These are phyloP conservation scores for Varanus salvator DNA, from an alignment of 2,113 vertebrate species.

Conservation along the genomic window DNA sequence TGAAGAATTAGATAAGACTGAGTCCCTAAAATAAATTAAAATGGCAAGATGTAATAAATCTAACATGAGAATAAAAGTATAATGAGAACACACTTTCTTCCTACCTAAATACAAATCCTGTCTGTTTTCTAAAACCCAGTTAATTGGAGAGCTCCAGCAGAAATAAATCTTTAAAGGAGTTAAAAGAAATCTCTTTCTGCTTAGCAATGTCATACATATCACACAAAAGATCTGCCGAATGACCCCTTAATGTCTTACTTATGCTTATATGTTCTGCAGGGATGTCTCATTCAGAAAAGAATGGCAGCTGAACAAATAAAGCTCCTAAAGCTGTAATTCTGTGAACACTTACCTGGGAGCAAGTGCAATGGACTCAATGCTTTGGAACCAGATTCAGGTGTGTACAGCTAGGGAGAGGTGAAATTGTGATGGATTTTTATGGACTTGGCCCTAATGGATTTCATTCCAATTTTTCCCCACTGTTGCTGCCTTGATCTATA, in stretches of 20 bases:
- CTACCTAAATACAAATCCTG: conserved; percentile 77
- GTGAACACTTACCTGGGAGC: no score
- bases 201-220: conserved; percentile 71
- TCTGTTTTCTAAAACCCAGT: conserved; percentile 73
- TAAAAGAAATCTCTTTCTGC: conserved; percentile 65
- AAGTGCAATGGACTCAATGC: no score
- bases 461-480: no score
- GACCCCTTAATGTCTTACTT: conserved; percentile 70
- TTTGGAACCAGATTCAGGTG: no score
- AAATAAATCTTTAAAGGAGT: conserved; percentile 72
- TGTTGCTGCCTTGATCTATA: no score
- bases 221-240: conserved; percentile 68
- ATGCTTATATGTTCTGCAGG: conserved; percentile 60
- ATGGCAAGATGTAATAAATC: conserved; percentile 69
- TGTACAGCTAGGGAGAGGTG: no score
- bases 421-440: no score
- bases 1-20: conserved; percentile 74
- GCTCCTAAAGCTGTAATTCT: background rate
- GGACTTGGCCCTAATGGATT: no score
- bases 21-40: conserved; percentile 78
- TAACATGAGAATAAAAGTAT: conserved; percentile 76
- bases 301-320: conserved; percentile 56
- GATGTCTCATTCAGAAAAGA: conserved; percentile 58
- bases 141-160: conserved; percentile 78
- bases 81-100: conserved; percentile 80